These are phyloP conservation scores for Channallabes apus DNA, from an alignment of 2,797 vertebrate species.

Conservation along the genomic window DNA sequence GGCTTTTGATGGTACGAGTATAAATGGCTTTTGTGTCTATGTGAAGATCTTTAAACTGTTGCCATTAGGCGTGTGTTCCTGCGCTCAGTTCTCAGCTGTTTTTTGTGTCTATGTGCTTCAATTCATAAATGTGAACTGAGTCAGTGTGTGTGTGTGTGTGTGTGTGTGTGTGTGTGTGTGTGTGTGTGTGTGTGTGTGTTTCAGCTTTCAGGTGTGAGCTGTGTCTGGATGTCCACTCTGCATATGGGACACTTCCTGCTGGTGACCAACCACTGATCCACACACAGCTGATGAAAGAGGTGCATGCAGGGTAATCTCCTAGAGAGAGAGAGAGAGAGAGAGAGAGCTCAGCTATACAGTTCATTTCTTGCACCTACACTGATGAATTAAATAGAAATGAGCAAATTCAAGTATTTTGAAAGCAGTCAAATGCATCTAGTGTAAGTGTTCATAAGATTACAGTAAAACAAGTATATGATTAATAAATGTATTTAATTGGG, in stretches of 20 bases:
- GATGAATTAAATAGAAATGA: not conserved
- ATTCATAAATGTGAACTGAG: constrained; percentile 89
- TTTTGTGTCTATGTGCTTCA: constrained; percentile 68
- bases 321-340: constrained; percentile 47
- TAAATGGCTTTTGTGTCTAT: constrained; percentile 1
- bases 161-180: too few species aligned
- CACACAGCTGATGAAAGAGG: constrained; percentile 96
- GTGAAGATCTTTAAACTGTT: constrained; percentile 5
- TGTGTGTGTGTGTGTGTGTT: too few species aligned
- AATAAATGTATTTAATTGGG: not conserved
- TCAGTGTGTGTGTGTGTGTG: constrained; percentile 29
- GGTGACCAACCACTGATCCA: constrained; percentile 98
- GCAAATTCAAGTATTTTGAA: not conserved
- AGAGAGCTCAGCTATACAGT: not conserved
- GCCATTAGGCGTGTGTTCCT: constrained; percentile 24
- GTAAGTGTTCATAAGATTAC: not conserved
- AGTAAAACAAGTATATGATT: not conserved
- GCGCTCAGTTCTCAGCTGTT: not conserved
- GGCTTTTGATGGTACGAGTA: not conserved
- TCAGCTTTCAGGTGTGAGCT: constrained; percentile 95
- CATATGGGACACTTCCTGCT: constrained; percentile 99
- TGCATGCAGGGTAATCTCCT: constrained; percentile 99
- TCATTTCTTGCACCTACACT: not conserved
- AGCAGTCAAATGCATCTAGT: not conserved
- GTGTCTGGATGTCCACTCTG: constrained; percentile 99